Evolutionary conservation across 2,797 vertebrate genomes (phyloP).

Genomic region (Cirrhinus mrigala): DNA sequence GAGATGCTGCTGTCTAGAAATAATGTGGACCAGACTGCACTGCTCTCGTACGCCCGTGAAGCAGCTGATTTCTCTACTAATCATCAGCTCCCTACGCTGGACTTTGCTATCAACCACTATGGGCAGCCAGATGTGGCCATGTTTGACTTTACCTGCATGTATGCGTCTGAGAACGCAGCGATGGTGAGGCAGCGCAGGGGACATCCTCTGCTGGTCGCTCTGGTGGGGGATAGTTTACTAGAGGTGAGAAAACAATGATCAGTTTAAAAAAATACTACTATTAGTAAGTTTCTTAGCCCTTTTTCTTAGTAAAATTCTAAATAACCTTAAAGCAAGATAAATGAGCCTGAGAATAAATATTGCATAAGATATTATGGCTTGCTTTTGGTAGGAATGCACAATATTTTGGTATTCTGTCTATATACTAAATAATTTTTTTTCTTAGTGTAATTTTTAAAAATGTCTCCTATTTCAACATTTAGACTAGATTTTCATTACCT

Average conservation of each 20-base stretch:
- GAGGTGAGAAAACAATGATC: conserved; percentile 80
- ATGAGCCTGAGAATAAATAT: neutral
- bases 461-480: too few relatives aligned
- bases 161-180: conserved; percentile 92
- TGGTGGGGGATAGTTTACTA: conserved; percentile 95
- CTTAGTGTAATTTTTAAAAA: too few relatives aligned
- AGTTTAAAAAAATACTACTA: too few relatives aligned
- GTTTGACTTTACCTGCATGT: conserved; percentile 99
- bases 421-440: too few relatives aligned
- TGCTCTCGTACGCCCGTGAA: conserved; percentile 88
- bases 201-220: conserved; percentile 86
- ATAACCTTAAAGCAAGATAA: neutral
- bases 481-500: too few relatives aligned
- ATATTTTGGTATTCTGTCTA: neutral
- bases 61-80: conserved; percentile 95
- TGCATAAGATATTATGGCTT: neutral
- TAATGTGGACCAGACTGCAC: conserved; percentile 93
- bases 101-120: conserved; percentile 96
- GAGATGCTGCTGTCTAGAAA: conserved; percentile 87
- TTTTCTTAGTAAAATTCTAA: neutral
- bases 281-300: neutral
- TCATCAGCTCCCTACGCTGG: conserved; percentile 88
- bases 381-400: neutral
- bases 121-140: conserved; percentile 95
- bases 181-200: conserved; percentile 87